These are phyloP conservation scores for Gila orcuttii DNA, from an alignment of 2,113 vertebrate genomes.

Conservation along the genomic window DNA sequence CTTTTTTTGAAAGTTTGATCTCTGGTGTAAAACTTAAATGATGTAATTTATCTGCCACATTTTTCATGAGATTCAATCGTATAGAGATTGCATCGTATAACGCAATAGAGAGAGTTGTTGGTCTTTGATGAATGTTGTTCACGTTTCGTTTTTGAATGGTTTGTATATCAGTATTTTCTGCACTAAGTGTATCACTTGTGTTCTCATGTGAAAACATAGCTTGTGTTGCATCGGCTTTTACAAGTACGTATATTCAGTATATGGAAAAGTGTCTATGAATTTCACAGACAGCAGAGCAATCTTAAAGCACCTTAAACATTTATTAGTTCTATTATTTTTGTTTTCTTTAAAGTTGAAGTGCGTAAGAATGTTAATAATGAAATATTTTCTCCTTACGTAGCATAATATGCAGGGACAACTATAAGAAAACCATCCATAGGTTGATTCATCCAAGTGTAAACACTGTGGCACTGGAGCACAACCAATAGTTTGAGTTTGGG, in stretches of 20 bases:
- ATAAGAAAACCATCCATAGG: neutral
- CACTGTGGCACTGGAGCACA: neutral
- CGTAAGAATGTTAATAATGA: neutral
- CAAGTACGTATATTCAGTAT: constrained; percentile 45
- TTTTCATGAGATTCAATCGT: neutral
- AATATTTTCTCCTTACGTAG: neutral
- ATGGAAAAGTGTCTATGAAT: constrained; percentile 53
- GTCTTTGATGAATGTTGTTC: constrained; percentile 12
- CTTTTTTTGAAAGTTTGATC: neutral
- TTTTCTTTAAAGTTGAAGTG: constrained; percentile 57
- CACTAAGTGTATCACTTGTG: constrained; percentile 29
- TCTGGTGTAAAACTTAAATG: neutral
- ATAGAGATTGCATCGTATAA: neutral
- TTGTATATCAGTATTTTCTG: constrained; percentile 34
- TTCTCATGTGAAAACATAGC: constrained; percentile 30
- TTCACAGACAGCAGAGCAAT: constrained; percentile 62
- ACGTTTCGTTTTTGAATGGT: constrained; percentile 14
- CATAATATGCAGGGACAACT: neutral
- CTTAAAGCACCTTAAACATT: constrained; percentile 83
- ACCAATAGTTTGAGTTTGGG: neutral
- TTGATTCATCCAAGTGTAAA: neutral
- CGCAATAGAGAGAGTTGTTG: neutral
- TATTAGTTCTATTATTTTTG: constrained; percentile 66
- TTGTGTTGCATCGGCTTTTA: constrained; percentile 29
- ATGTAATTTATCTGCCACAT: neutral